These are phyloP conservation scores for Fragum sueziense DNA, from an alignment of 2,888 invertebrate species.

Conservation along the genomic window DNA sequence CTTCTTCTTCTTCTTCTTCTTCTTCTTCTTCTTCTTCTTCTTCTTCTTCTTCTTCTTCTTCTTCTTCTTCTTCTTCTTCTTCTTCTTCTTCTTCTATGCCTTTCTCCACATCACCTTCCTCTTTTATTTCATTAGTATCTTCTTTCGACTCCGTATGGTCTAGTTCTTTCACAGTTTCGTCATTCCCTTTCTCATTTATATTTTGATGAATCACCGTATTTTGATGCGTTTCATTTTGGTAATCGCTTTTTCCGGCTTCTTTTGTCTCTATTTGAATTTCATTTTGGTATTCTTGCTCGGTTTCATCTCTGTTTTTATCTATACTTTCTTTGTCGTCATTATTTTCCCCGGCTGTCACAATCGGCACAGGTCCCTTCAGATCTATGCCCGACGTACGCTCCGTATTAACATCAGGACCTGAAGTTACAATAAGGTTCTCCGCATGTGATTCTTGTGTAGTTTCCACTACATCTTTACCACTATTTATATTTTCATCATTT, in stretches of 20 bases:
- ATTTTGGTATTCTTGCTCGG: neutral
- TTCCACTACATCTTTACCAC: neutral
- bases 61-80: too few species aligned
- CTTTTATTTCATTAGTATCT: too few species aligned
- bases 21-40: neutral
- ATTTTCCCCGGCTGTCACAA: neutral
- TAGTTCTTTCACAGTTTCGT: too few species aligned
- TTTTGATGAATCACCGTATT: neutral
- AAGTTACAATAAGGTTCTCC: too few species aligned
- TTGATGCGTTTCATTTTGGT: neutral
- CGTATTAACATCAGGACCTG: too few species aligned
- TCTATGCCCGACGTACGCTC: too few species aligned
- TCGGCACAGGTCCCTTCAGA: too few species aligned
- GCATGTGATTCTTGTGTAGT: neutral
- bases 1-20: neutral
- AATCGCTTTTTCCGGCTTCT: neutral
- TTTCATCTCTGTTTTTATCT: neutral
- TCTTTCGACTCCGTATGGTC: too few species aligned
- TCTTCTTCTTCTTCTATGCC: too few species aligned
- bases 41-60: neutral
- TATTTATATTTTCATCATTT: neutral
- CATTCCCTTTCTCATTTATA: too few species aligned
- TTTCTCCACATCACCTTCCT: constrained; percentile 4
- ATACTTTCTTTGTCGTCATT: neutral
- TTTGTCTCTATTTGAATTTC: neutral